Base-by-base conservation (phyloP, 2,797 vertebrate genomes). In the Fundulus diaphanus region DNA sequence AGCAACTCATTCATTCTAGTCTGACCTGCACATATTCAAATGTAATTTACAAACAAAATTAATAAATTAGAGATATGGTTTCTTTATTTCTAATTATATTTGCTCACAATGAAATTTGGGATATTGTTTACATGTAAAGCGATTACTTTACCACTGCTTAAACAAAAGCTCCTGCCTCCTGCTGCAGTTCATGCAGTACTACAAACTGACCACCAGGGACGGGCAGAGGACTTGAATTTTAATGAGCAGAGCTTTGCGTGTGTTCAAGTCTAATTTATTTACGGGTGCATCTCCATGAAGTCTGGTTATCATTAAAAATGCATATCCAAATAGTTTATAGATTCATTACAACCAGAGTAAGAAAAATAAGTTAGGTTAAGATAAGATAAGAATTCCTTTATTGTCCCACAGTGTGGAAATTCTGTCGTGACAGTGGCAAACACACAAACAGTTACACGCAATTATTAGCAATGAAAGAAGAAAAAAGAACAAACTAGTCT, bases 131-230 rank as follows among this genome's bases (percentile, higher is more conserved):
- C 54, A 51, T 61, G 9, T 22, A 18, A 35, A 0, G 29, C 27
- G 37, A 33, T 59, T 12, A 75, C 0, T 37, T 46, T 18, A 48
- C 49, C 20, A 1, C 18, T 22, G 12, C 22, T 5, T 35, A 13
- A 56, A 29, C 29, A n/a, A 22, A 63, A 35, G 37, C 4, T 44
- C 76, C 29, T 72, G 11, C 73, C 11, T 65, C 0, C 56, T 73
- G 54, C 73, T 81, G 87, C 73, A 48, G 72, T 49, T 54, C n/a
- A 5, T 88, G 92, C 81, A 92, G 82, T 91, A n/a, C 78, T 11
- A 31, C 56, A 2, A 5, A 82, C 3, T n/a, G 63, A 48, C 92
- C 91, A 91, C 83, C 61, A 90, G 92, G 89, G 89, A 61, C 88
- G 75, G 92, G 88, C 82, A 76, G 52, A 89, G 79, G 80, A 86